Evolutionary conservation across 2,113 vertebrate genomes (phyloP), one percentile per base, ranked within the genome.

Genomic region (Dicrurus megarhynchus): DNA sequence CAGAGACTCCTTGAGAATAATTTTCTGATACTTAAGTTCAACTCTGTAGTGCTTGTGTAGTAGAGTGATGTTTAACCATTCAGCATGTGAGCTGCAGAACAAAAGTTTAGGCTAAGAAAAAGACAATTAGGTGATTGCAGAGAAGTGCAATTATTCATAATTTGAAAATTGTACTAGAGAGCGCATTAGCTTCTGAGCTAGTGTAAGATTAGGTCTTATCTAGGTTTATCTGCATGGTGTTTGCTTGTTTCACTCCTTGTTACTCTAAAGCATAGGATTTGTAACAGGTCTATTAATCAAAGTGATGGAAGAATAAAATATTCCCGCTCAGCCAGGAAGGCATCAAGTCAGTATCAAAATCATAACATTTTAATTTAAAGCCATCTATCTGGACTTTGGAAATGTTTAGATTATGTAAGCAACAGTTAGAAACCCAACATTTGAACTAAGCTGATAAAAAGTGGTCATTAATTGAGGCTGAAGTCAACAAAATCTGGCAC

Each of bases 401-500:
- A 97, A 97, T 97, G 94, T 98, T 98, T 98, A 97, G 97, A 97
- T 94, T 98, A 93, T 28, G 23, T 86, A 95, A 95, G 50, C 60
- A 81, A 94, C 94, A 97, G 96, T 94, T 93, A 97, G 94, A 97
- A 97, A 97, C 87, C 86, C 97, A 97, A 95, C 91, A 96, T 95
- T 96, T 95, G 93, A 97, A 95, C 93, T 90, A 89, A 96, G 76
- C 96, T 95, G 97, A 98, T 98, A 97, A 97, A 82, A 87, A 92
- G 64, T 53, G 92, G 95, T 95, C 96, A 96, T 98, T 98, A 98
- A 97, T 98, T 98, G 97, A 97, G 95, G 85, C 93, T 97, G 96
- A 98, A 97, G 97, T 96, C 96, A 97, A 95, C 97, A 97, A 93
- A 97, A 93, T 98, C 87, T 97, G 91, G 79, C 91, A 90, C 68